These are phyloP conservation scores for Phaedon cochleariae DNA, from an alignment of 2,888 invertebrate genomes.

Conservation along the genomic window DNA sequence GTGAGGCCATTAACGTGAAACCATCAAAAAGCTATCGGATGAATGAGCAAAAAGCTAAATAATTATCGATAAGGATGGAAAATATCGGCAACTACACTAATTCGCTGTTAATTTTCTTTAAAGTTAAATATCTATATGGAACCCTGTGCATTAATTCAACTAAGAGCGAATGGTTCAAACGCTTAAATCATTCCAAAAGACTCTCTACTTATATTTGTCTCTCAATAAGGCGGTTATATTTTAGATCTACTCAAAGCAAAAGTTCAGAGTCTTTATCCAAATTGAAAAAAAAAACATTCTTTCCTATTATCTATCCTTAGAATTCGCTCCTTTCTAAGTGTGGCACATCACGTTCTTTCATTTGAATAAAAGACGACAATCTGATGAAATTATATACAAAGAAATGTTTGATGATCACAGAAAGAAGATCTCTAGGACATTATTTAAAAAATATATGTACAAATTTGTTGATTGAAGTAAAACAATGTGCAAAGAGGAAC, in stretches of 20 bases:
- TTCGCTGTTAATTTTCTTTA: conserved; percentile 54
- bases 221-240: conserved; percentile 50
- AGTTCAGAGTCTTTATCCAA: conserved; percentile 9
- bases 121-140: conserved; percentile 47
- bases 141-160: conserved; percentile 57
- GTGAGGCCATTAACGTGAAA: not conserved
- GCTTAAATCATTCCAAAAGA: conserved; percentile 33
- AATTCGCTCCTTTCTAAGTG: not conserved
- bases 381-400: conserved; percentile 44
- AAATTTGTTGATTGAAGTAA: conserved; percentile 41
- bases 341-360: conserved; percentile 6
- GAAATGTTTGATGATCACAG: conserved; percentile 49
- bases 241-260: conserved; percentile 40
- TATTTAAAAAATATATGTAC: conserved; percentile 46
- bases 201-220: conserved; percentile 50
- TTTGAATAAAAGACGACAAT: conserved; percentile 13
- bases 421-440: conserved; percentile 46
- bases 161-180: conserved; percentile 44
- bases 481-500: conserved; percentile 35
- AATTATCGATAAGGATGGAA: conserved; percentile 38
- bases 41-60: conserved; percentile 38
- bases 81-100: conserved; percentile 51
- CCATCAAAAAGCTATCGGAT: conserved; percentile 29
- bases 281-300: not conserved
- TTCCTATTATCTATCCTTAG: not conserved